Base-by-base conservation (phyloP, 2,797 vertebrate species). In the Spatula clypeata region DNA sequence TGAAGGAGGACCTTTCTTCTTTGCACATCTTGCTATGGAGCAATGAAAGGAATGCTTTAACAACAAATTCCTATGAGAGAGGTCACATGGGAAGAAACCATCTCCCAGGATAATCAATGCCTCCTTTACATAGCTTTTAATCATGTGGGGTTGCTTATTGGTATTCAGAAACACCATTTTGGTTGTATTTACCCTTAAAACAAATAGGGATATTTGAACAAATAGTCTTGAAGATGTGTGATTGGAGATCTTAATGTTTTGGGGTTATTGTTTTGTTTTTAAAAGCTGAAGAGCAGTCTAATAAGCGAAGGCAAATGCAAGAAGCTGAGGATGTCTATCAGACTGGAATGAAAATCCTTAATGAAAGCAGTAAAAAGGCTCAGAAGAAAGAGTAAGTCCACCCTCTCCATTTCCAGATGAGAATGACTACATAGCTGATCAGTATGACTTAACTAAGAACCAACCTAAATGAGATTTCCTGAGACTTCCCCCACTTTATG, bases 261-360 rank as follows among this genome's bases (percentile, higher is more conserved):
- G 34, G n/a, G 20, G 29, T 58, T 21, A 54, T 13, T 2, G 23
- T 83, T 88, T 85, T n/a, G 40, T 80, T 96, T 95, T 62, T 55
- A 99, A 64, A 64, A 64, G 99, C 99, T 86, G 99, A 99, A 95
- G 99, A 99, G 81, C 98, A 99, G 91, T 99, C 99, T 49, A 97
- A 98, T 95, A 98, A 98, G 97, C 98, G 99, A 91, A 98, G 98
- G 29, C 98, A 98, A 76, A 99, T 99, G 51, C 99, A 99, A 96
- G 99, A 99, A 97, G 98, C 98, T 4, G 99, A 99, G 86, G 98
- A 99, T 64, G 98, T 99, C 96, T 99, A 99, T 97, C 99, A 99
- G 95, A 97, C 97, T 7, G 98, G 99, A 65, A 97, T 99, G 97
- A 99, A 98, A 79, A 98, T 99, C 86, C 98, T 99, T 79, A 99